Percentiles rank a stretch among this genome's conserved stretches.
Evolutionary conservation across 2,113 vertebrate genomes (phyloP).

Genomic region (Onychostoma macrolepis): DNA sequence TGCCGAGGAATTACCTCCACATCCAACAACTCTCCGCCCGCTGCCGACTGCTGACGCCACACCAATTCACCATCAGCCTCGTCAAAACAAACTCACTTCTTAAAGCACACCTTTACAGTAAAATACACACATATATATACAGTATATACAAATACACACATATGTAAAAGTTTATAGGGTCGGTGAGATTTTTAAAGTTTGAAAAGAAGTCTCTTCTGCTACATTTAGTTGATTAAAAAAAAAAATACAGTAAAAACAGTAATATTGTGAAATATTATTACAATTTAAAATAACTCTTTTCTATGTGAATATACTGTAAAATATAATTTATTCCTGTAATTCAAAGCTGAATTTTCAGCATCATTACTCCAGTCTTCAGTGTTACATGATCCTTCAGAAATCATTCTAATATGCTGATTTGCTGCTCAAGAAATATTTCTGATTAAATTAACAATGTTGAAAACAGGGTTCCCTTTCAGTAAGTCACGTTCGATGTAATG

Average conservation of each 20-base stretch:
- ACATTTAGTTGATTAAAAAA: not conserved
- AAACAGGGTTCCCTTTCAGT: too few species aligned
- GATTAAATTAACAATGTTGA: not conserved
- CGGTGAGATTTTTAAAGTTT: too few species aligned
- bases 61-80: constrained; percentile 53
- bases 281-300: not conserved
- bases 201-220: not conserved
- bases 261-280: not conserved
- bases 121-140: constrained; percentile 21
- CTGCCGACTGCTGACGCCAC: constrained; percentile 25
- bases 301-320: not conserved
- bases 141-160: not conserved
- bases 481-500: too few species aligned
- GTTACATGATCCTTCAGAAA: not conserved
- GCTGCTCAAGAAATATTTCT: too few species aligned
- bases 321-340: not conserved
- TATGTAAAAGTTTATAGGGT: not conserved
- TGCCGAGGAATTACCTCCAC: constrained; percentile 41
- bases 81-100: constrained; percentile 4
- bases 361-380: not conserved
- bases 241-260: not conserved
- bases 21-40: not conserved
- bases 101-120: not conserved
- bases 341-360: not conserved
- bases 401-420: too few species aligned